Percentiles rank a stretch among this genome's conserved stretches.
phyloP scores from a whole-genome alignment of 2,797 vertebrate genomes.

The Characodon lateralis region DNA sequence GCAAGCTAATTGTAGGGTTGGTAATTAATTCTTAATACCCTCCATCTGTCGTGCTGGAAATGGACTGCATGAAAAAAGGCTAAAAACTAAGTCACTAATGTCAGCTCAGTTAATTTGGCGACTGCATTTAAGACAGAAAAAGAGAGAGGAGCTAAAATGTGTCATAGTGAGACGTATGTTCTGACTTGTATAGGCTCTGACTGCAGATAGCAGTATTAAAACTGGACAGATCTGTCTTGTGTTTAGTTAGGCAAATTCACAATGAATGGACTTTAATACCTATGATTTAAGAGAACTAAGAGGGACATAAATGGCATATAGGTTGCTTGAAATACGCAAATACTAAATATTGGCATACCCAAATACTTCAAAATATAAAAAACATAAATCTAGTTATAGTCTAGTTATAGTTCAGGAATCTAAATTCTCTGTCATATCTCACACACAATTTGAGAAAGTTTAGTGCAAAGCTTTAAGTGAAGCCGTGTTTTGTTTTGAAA shows the following conservation, averaged over 20 bases:
- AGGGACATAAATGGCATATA: background rate
- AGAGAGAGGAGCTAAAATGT: slow-evolving; percentile 26
- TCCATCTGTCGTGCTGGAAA: slow-evolving; percentile 51
- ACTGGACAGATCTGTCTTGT: slow-evolving; percentile 2
- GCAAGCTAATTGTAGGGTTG: slow-evolving; percentile 56
- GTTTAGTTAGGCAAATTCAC: background rate
- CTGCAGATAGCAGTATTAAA: slow-evolving; percentile 13
- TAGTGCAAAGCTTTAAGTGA: background rate
- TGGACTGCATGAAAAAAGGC: slow-evolving; percentile 37
- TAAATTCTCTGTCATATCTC: background rate
- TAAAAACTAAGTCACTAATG: slow-evolving; percentile 47
- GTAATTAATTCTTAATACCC: slow-evolving; percentile 66
- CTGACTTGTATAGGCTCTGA: slow-evolving; percentile 9
- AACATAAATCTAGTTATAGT: background rate
- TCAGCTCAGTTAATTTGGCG: slow-evolving; percentile 45
- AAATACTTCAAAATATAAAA: background rate
- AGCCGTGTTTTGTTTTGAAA: background rate
- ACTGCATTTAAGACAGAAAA: slow-evolving; percentile 37
- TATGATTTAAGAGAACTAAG: background rate
- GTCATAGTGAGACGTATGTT: slow-evolving; percentile 16
- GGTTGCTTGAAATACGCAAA: background rate
- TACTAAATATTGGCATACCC: too few relatives aligned
- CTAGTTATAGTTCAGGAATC: too few relatives aligned
- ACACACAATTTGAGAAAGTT: background rate
- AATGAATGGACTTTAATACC: background rate